Evolutionary conservation across 2,888 invertebrate genomes (phyloP), one percentile per base, ranked within the genome.

Genomic region (Helobdella robusta): DNA sequence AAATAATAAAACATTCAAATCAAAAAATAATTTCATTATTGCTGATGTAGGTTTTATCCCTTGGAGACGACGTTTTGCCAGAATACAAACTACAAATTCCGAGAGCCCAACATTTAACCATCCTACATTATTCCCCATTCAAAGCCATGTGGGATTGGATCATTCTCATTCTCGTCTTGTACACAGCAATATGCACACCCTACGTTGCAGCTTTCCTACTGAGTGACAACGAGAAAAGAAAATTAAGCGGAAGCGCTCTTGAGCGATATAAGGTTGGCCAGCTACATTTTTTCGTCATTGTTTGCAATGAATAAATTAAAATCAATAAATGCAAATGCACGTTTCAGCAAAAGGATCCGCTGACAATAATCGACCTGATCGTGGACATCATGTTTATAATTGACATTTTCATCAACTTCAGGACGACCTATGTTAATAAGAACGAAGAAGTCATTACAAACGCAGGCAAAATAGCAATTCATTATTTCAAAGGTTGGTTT

Each of bases 131-230:
- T 83, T 93, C 93, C 76, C 94, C 94, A 74, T 95, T 93, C 84
- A 93, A 94, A 84, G 91, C 95, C 75, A 92, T 90, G 77, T 97
- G 97, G 95, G 95, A 97, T 84, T 97, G 95, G 97, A 86, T 95
- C 79, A 95, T 95, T 76, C 78, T 84, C 50, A 85, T 97, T 76
- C 85, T 97, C 74, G 97, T 97, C 76, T 91, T 97, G 84, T 98
- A 97, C 84, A 97, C 97, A 73, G 97, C 97, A 76, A 92, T 97
- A 82, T 92, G 94, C 82, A 97, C 97, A 72, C 97, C 97, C 54
- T 97, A 97, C 82, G 93, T 93, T 73, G 97, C 97, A 72, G 95
- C 95, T 74, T 97, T 97, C 83, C 85, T 95, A 77, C 87, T 97
- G 73, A 89, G 89, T 80, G 92, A 93, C 81, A 82, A n/a, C 15